Conservation (phyloP, 2,113 vertebrate genomes). For the Daphoenositta chrysoptera region DNA sequence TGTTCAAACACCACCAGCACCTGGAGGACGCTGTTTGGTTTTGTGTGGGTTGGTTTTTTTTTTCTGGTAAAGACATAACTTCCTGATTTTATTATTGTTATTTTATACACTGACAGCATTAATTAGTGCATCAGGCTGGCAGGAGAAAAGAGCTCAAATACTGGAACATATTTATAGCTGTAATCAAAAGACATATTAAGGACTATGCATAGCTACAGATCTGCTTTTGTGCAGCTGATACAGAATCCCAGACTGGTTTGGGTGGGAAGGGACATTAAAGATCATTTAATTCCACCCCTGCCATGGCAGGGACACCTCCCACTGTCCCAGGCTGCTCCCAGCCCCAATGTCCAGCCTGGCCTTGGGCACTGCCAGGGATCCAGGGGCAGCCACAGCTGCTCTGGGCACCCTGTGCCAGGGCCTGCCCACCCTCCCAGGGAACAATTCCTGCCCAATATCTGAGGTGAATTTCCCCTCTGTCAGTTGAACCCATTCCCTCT, state of each 20-base stretch:
- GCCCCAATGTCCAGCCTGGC: background rate
- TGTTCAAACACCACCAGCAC: background rate
- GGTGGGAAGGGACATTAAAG: background rate
- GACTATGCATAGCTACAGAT: background rate
- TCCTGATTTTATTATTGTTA: background rate
- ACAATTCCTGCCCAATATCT: background rate
- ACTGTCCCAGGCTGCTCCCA: background rate
- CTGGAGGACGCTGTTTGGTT: background rate
- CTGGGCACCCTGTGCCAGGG: background rate
- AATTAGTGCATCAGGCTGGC: background rate
- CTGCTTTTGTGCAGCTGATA: background rate
- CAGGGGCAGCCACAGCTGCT: background rate
- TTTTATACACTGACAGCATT: background rate
- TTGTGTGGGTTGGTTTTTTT: background rate
- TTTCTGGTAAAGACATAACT: background rate
- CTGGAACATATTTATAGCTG: background rate
- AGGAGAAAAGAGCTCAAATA: background rate
- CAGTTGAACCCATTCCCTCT: background rate
- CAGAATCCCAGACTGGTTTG: no score
- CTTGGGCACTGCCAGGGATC: background rate
- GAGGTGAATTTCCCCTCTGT: background rate
- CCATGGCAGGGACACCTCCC: background rate
- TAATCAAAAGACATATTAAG: background rate
- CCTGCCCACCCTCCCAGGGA: background rate
- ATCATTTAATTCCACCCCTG: rapidly evolving